Evolutionary conservation across 1,140 invertebrate genomes (phyloP).

Genomic region (Limonius californicus): DNA sequence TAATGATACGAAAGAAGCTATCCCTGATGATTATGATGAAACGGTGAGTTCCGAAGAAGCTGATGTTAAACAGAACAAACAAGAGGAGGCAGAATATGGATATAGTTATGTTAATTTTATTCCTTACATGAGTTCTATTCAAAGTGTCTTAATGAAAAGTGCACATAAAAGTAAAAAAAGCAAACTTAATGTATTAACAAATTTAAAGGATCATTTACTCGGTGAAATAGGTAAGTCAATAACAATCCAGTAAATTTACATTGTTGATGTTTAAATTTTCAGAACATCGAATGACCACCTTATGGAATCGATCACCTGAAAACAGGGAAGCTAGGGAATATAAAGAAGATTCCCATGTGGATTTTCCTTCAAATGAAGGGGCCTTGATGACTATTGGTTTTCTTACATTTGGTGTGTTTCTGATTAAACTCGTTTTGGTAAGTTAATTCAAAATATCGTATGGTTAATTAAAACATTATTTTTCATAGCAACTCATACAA

Average conservation of each 20-base stretch:
- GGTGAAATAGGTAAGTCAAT: slow-evolving; percentile 56
- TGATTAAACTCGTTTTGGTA: slow-evolving; percentile 78
- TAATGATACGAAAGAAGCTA: background rate
- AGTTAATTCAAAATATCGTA: slow-evolving; percentile 33
- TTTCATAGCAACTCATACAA: slow-evolving; percentile 51
- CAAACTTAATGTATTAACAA: slow-evolving; percentile 55
- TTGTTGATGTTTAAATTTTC: slow-evolving; percentile 20
- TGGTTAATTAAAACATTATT: slow-evolving; percentile 17
- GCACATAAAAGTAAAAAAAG: slow-evolving; percentile 51
- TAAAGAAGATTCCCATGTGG: slow-evolving; percentile 51
- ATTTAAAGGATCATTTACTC: slow-evolving; percentile 54
- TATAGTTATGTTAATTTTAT: slow-evolving; percentile 32
- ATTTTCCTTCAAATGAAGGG: slow-evolving; percentile 74
- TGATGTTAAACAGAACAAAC: background rate
- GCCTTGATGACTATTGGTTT: slow-evolving; percentile 77
- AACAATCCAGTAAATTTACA: slow-evolving; percentile 3
- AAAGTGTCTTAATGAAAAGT: slow-evolving; percentile 52
- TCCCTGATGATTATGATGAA: background rate
- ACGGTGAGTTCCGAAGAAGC: background rate
- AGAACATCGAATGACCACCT: slow-evolving; percentile 38
- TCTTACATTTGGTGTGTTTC: slow-evolving; percentile 76
- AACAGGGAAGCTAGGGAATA: slow-evolving; percentile 40
- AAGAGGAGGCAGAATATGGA: background rate
- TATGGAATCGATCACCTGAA: slow-evolving; percentile 38
- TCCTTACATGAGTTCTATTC: slow-evolving; percentile 50